Evolutionary conservation across 2,113 vertebrate species (phyloP), one percentile per base, ranked within the genome.

Genomic region (Tachysurus fulvidraco): DNA sequence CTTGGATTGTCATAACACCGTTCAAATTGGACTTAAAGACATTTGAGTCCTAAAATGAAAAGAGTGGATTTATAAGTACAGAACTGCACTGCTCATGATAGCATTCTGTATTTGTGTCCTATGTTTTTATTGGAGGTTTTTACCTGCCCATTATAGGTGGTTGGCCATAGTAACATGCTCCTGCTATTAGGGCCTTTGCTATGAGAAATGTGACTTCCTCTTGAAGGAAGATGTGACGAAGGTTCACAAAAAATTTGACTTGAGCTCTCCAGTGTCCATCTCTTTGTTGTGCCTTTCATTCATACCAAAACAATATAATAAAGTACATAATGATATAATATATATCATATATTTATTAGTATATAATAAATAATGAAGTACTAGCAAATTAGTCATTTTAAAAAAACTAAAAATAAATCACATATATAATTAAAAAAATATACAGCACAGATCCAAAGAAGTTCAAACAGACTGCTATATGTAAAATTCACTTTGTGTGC

Each of bases 1-100:
- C 95, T 91, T 95, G 96, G 92, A 97, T 95, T 85, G 94, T 97
- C 96, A 97, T 97, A 83, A 97, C 96, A 80, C 96, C 95, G 59
- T 94, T 92, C 92, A 97, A 91, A 91, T 96, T 94, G 52, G 64
- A 93, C 62, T 74, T 92, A 14, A 95, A 93, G 90, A 87, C 93
- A 91, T 87, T 95, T 81, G 94, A 93, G 60, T 95, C 95, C 85
- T 85, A 93, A 83, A 60, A 86, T 44, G 62, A 92, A 62, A 36
- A 92, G 41, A 69, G 64, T 64, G 79, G 17, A 76, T 82, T 76
- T 28, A 17, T 64, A 71, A 52, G 21, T 2, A 6, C 13, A 88
- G 52, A 67, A 64, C 4, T 23, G 52, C 17, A 69, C 19, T 21
- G 44, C 12, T 65, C 28, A 30, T 67, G 65, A 28, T 3, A 46